A percentile compares a stretch with the other conserved stretches of the same genome.
Conservation (phyloP, 2,797 vertebrate species). For the Kryptopterus vitreolus region DNA sequence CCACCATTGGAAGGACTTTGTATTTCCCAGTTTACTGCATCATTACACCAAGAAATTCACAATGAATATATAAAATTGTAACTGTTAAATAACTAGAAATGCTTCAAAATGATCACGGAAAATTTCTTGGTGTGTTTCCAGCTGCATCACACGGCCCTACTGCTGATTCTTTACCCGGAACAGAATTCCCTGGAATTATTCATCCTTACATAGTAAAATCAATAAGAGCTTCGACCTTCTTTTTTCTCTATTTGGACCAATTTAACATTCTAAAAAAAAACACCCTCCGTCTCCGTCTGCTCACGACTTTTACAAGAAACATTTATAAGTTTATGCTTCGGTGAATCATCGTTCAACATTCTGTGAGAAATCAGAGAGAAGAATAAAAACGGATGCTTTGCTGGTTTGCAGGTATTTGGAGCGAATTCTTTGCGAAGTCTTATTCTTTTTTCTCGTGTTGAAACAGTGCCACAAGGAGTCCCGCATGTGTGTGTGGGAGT, state of each 20-base stretch:
- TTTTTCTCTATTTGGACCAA: background rate
- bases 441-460: background rate
- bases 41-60: background rate
- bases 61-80: background rate
- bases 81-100: background rate
- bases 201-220: background rate
- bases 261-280: background rate
- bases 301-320: background rate
- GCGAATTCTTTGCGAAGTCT: background rate
- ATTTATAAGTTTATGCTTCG: background rate
- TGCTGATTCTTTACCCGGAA: background rate
- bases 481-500: constrained; percentile 86
- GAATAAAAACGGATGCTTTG: background rate
- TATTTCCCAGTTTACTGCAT: too few relatives aligned
- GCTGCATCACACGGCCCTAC: background rate
- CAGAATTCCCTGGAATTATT: background rate
- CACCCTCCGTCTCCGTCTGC: background rate
- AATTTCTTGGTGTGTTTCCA: background rate
- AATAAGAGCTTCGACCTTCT: background rate
- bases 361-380: background rate
- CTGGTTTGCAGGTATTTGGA: background rate
- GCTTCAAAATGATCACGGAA: background rate
- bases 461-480: constrained; percentile 84
- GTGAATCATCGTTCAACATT: background rate
- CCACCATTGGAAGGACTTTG: too few relatives aligned